Percentiles rank a stretch among this genome's conserved stretches.
These are phyloP conservation scores for Augiades crinisus DNA, from an alignment of 2,888 invertebrate species.

Conservation along the genomic window DNA sequence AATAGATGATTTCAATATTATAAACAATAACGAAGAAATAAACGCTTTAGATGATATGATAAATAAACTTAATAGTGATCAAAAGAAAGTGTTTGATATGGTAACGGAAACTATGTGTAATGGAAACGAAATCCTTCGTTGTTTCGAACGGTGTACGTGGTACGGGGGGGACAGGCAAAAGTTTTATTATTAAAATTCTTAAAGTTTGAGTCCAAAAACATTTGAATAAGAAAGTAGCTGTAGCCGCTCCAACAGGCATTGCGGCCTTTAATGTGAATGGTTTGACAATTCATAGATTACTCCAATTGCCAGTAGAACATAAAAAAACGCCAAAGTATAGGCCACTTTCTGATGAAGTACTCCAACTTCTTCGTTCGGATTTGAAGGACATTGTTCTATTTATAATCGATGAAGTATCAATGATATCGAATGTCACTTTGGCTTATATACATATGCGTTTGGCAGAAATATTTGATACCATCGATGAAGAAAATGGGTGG, in stretches of 20 bases:
- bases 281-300: conserved; percentile 36
- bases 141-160: conserved; percentile 31
- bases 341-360: too few relatives aligned
- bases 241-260: conserved; percentile 39
- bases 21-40: conserved; percentile 31
- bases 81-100: conserved; percentile 37
- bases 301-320: conserved; percentile 39
- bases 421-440: too few relatives aligned
- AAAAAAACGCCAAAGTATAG: conserved; percentile 22
- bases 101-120: neutral
- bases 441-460: too few relatives aligned
- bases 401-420: too few relatives aligned
- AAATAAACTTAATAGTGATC: too few relatives aligned
- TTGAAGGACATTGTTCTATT: too few relatives aligned
- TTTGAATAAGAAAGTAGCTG: conserved; percentile 37
- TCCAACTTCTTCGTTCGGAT: too few relatives aligned
- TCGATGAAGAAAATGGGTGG: too few relatives aligned
- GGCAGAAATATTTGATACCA: too few relatives aligned
- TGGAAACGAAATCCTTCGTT: neutral
- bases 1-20: conserved; percentile 32
- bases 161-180: conserved; percentile 42
- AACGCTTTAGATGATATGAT: conserved; percentile 34
- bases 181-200: conserved; percentile 40
- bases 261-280: conserved; percentile 48
- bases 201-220: conserved; percentile 36